Percentiles rank a stretch among this genome's conserved stretches.
Conservation (phyloP, 2,113 vertebrate genomes). For the Cichladusa arquata region DNA sequence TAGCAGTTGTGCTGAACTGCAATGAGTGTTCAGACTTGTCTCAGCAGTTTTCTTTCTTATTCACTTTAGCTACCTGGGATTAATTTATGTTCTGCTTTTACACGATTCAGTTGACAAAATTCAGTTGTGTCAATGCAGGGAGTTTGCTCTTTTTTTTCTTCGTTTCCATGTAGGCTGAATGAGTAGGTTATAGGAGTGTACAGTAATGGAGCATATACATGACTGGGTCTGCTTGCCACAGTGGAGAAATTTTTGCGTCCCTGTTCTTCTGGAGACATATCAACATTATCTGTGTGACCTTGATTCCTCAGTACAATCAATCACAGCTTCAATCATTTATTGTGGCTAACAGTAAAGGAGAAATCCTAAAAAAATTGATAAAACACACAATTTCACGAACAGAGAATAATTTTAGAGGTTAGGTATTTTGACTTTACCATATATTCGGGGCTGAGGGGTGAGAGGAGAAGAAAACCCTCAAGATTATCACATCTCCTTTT, state of each 20-base stretch:
- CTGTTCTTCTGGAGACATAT: neutral
- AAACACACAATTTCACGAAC: neutral
- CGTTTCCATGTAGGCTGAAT: neutral
- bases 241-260: neutral
- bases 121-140: neutral
- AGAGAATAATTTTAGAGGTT: neutral
- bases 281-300: neutral
- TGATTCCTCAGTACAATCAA: neutral
- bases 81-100: neutral
- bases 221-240: neutral
- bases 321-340: neutral
- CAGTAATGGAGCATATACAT: neutral
- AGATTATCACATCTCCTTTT: neutral
- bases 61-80: neutral
- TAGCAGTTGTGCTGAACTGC: neutral
- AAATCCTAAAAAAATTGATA: neutral
- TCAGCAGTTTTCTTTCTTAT: neutral
- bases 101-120: neutral
- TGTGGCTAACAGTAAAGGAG: neutral
- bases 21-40: neutral
- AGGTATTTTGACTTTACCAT: neutral
- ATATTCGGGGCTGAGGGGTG: accelerated
- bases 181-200: neutral
- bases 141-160: neutral
- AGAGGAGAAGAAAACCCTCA: neutral